Percentiles rank a stretch among this genome's conserved stretches.
phyloP scores from a whole-genome alignment of 2,888 invertebrate species.

The Matsumyia berberina region DNA sequence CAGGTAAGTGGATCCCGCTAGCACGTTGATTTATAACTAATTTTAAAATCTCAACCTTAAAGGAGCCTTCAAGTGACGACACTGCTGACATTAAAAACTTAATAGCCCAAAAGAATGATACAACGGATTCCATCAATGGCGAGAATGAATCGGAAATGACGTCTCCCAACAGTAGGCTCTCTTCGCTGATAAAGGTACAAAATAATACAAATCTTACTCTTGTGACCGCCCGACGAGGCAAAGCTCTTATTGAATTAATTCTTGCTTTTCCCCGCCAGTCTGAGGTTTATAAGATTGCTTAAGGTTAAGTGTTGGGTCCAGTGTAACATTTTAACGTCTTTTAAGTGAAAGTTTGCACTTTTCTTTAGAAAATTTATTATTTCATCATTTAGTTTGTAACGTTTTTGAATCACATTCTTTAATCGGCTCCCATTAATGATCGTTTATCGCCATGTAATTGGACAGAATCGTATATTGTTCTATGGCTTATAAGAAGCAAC shows the following conservation, averaged over 20 bases:
- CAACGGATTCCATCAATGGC: constrained; percentile 83
- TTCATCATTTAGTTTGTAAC: too few relatives aligned
- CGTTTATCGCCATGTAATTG: too few relatives aligned
- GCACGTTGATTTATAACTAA: not conserved
- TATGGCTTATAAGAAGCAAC: too few relatives aligned
- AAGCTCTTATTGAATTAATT: not conserved
- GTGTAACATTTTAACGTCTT: too few relatives aligned
- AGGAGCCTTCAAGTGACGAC: constrained; percentile 81
- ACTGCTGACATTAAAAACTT: constrained; percentile 73
- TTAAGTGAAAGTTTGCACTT: too few relatives aligned
- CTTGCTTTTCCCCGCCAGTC: not conserved
- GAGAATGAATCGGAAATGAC: constrained; percentile 81
- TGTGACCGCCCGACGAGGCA: not conserved
- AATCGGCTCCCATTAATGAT: too few relatives aligned
- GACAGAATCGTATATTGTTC: too few relatives aligned
- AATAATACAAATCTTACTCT: not conserved
- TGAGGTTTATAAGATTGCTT: constrained; percentile 1
- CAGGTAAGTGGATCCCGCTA: constrained; percentile 85
- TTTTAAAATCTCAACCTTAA: constrained; percentile 33
- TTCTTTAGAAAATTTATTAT: too few relatives aligned
- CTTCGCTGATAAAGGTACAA: constrained; percentile 90
- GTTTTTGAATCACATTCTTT: too few relatives aligned
- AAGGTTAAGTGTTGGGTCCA: too few relatives aligned
- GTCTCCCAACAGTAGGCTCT: constrained; percentile 88
- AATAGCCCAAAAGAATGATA: constrained; percentile 50